These are phyloP conservation scores for Lycopodina hypogea DNA, from an alignment of 37 sponge, comb jelly and placozoan species.

Conservation along the genomic window DNA sequence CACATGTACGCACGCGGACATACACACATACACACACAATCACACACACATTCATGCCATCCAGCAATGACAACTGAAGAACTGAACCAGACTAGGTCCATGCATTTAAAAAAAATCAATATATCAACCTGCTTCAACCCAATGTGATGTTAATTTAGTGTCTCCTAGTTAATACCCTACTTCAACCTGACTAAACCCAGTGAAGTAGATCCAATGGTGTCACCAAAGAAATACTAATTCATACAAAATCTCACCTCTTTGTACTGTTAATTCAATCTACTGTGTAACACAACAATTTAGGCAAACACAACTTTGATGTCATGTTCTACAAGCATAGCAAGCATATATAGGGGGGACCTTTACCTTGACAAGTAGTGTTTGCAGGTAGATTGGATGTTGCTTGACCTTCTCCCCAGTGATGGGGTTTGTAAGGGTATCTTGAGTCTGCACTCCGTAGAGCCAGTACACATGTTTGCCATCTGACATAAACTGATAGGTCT, in stretches of 20 bases:
- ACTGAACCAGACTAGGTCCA: no score
- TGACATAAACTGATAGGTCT: conserved; percentile 57
- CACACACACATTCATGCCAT: no score
- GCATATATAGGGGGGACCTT: not conserved
- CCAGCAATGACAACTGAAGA: no score
- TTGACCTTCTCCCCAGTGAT: conserved; percentile 57
- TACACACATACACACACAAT: not conserved
- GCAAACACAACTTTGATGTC: not conserved
- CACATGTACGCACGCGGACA: not conserved
- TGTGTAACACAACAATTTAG: not conserved
- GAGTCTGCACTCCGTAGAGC: conserved; percentile 48
- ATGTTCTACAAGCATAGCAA: not conserved
- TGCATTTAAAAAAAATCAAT: no score
- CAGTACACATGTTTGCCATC: conserved; percentile 79
- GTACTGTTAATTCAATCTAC: not conserved
- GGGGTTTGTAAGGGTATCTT: conserved; percentile 26
- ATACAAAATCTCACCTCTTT: no score
- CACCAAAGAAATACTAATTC: no score
- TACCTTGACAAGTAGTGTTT: conserved; percentile 50
- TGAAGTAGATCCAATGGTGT: no score
- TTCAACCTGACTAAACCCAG: no score
- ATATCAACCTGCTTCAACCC: not conserved
- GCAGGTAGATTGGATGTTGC: conserved; percentile 45
- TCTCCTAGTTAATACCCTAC: not conserved
- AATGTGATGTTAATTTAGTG: no score